phyloP scores from a whole-genome alignment of 2,888 invertebrate genomes.

The Heliconius hortense region DNA sequence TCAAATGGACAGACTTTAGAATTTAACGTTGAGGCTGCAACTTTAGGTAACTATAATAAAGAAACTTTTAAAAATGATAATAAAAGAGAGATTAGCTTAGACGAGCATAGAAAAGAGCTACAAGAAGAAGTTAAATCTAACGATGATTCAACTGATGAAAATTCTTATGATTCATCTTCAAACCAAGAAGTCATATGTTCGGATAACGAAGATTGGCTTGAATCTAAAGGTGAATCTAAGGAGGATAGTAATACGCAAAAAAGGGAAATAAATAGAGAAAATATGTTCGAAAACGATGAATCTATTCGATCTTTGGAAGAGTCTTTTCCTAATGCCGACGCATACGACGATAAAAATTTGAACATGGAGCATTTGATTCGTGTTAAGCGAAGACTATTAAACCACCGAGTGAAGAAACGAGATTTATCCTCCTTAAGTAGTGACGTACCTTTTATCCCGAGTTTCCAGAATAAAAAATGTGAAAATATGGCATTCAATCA shows the following conservation, averaged over 20 bases:
- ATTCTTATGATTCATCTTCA: constrained; percentile 49
- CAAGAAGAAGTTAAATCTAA: constrained; percentile 49
- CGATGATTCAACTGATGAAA: constrained; percentile 48
- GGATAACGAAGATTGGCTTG: constrained; percentile 36
- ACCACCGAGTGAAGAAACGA: constrained; percentile 58
- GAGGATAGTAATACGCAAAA: constrained; percentile 49
- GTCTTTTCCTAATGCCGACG: constrained; percentile 66
- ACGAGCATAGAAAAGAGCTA: constrained; percentile 48
- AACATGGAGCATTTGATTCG: constrained; percentile 63
- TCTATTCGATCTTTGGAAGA: constrained; percentile 70
- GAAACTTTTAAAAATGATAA: constrained; percentile 56
- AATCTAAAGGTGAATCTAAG: constrained; percentile 15
- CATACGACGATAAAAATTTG: constrained; percentile 55
- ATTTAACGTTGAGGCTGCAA: constrained; percentile 25
- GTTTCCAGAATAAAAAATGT: constrained; percentile 69
- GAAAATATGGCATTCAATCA: constrained; percentile 77
- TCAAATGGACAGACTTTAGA: constrained; percentile 48
- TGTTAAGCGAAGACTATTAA: constrained; percentile 66
- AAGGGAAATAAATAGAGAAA: constrained; percentile 54
- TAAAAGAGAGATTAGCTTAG: constrained; percentile 64
- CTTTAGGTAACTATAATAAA: constrained; percentile 47
- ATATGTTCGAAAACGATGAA: constrained; percentile 53
- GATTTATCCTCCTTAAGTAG: constrained; percentile 61
- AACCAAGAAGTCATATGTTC: constrained; percentile 49
- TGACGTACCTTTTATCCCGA: constrained; percentile 63